phyloP scores from a whole-genome alignment of 1,140 invertebrate species.

The Asbolus verrucosus region DNA sequence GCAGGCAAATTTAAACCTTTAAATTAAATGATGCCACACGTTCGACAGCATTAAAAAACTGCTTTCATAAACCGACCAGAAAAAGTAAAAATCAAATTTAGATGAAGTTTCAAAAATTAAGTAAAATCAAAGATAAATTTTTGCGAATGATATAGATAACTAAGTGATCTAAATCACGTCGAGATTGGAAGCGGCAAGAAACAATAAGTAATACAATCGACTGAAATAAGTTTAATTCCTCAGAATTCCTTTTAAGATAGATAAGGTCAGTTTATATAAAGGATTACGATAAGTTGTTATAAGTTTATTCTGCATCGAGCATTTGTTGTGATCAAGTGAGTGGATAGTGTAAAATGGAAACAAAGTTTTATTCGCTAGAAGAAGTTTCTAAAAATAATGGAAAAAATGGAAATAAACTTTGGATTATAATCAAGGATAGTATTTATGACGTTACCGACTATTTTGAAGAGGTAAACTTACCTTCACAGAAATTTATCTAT shows the following conservation, averaged over 20 bases:
- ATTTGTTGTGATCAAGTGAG: slow-evolving; percentile 21
- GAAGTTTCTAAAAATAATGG: slow-evolving; percentile 72
- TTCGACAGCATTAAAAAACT: no score
- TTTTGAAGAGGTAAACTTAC: slow-evolving; percentile 69
- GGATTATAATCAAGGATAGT: slow-evolving; percentile 74
- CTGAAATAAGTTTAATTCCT: no score
- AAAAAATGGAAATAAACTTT: slow-evolving; percentile 66
- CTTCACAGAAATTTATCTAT: no score
- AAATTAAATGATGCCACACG: neutral
- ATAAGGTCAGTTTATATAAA: slow-evolving; percentile 12
- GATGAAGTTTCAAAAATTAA: no score
- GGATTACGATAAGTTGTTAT: slow-evolving; percentile 1
- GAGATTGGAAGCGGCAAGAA: slow-evolving; percentile 13
- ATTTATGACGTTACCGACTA: slow-evolving; percentile 78
- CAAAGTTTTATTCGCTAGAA: slow-evolving; percentile 65
- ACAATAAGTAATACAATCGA: neutral
- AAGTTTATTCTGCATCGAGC: slow-evolving; percentile 9
- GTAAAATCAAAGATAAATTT: no score
- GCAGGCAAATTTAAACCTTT: neutral
- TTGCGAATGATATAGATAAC: no score
- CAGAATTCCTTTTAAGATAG: slow-evolving; percentile 4
- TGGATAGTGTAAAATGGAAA: slow-evolving; percentile 48
- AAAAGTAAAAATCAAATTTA: no score
- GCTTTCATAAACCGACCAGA: no score
- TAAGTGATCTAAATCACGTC: slow-evolving; percentile 11